phyloP scores from a whole-genome alignment of 2,113 vertebrate genomes.

The Propithecus coquereli region DNA sequence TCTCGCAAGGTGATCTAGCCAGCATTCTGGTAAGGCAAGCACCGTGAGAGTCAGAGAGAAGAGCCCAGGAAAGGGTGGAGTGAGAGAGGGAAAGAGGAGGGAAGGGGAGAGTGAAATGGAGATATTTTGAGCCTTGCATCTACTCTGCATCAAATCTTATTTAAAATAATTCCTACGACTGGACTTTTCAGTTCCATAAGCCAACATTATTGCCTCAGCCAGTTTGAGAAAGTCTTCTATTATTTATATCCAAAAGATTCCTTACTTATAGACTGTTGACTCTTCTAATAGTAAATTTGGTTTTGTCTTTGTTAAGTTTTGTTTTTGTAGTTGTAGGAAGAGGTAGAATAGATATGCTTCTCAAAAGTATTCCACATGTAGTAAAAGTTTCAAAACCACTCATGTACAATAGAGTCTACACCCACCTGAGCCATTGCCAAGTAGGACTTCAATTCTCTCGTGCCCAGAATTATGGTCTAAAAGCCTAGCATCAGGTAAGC shows the following conservation, averaged over 20 bases:
- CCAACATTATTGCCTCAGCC: not conserved
- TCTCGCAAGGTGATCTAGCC: not conserved
- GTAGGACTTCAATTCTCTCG: slow-evolving; percentile 27
- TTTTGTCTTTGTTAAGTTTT: not conserved
- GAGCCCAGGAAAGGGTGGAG: not conserved
- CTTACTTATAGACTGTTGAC: not conserved
- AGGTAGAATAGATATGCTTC: not conserved
- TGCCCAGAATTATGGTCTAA: slow-evolving; percentile 43
- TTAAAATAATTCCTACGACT: not conserved
- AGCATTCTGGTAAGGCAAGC: not conserved
- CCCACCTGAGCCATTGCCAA: not conserved
- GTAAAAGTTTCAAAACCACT: not conserved
- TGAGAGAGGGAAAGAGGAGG: fast-evolving
- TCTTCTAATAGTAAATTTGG: not conserved
- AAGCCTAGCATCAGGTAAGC: slow-evolving; percentile 29
- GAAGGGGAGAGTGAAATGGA: not conserved
- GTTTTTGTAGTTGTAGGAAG: not conserved
- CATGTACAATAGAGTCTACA: not conserved
- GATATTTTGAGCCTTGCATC: not conserved
- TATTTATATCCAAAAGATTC: not conserved
- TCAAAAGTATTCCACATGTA: not conserved
- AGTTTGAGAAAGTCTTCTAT: not conserved
- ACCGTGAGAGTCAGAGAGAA: not conserved
- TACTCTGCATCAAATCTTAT: not conserved
- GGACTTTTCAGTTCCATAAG: not conserved